Conservation (phyloP, 2,888 invertebrate species). For the Lycia hirtaria region DNA sequence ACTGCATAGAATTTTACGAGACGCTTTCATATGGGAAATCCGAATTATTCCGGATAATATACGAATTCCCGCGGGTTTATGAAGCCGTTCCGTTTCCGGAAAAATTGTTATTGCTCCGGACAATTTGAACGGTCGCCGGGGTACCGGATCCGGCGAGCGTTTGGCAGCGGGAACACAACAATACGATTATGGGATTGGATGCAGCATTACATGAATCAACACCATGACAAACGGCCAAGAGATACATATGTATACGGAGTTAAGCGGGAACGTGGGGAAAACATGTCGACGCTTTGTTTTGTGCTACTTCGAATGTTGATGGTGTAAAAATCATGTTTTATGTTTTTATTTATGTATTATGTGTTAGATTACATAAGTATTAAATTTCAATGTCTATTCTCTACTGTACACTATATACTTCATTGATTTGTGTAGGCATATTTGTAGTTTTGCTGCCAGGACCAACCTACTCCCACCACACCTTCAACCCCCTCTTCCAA, state of each 20-base stretch:
- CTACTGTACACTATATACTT: too few species aligned
- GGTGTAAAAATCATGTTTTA: too few species aligned
- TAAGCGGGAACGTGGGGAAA: background rate
- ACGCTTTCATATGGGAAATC: constrained; percentile 57
- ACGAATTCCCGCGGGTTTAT: constrained; percentile 31
- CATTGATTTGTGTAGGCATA: too few species aligned
- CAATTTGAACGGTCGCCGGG: constrained; percentile 12
- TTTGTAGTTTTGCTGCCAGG: too few species aligned
- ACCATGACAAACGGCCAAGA: background rate
- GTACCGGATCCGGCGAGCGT: background rate
- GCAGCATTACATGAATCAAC: constrained; percentile 4
- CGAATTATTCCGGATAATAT: constrained; percentile 40
- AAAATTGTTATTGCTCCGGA: constrained; percentile 26
- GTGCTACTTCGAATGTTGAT: background rate
- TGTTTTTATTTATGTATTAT: too few species aligned
- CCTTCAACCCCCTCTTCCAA: too few species aligned
- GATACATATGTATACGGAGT: background rate
- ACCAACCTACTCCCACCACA: too few species aligned
- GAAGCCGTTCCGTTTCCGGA: constrained; percentile 25
- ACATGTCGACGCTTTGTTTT: background rate
- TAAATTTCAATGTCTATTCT: too few species aligned
- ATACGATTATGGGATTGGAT: constrained; percentile 6
- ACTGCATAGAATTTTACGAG: constrained; percentile 46
- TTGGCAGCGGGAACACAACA: constrained; percentile 7
- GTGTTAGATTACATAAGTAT: too few species aligned